Conservation (phyloP, 2,113 vertebrate genomes). For the Laticauda colubrina region DNA sequence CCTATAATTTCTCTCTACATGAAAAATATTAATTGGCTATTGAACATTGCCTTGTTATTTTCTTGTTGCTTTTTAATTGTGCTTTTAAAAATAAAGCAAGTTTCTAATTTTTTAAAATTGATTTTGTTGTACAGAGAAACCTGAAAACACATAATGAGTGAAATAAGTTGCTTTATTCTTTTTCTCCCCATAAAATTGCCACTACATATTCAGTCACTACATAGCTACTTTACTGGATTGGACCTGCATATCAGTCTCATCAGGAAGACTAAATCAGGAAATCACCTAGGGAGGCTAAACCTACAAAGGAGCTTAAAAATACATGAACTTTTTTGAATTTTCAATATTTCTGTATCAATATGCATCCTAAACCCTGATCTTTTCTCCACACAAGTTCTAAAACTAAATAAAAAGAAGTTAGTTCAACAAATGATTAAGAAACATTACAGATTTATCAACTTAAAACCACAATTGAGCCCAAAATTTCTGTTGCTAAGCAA, state of each 20-base stretch:
- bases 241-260: not conserved
- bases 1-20: not conserved
- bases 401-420: not conserved
- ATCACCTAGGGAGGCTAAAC: not conserved
- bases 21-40: not conserved
- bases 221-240: not conserved
- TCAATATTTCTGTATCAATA: not conserved
- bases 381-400: not conserved
- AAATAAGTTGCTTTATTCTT: not conserved
- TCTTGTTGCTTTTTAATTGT: not conserved
- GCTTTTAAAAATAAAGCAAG: not conserved
- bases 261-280: not conserved
- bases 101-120: not conserved
- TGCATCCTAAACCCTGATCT: not conserved
- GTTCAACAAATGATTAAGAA: not conserved
- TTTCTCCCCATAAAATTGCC: not conserved
- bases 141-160: not conserved
- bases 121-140: not conserved
- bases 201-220: not conserved
- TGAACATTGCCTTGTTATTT: not conserved
- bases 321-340: not conserved
- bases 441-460: not conserved
- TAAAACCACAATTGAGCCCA: no score
- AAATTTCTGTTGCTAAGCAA: no score
- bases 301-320: not conserved